Percentiles rank a stretch among this genome's conserved stretches.
Conservation (phyloP, 2,888 invertebrate species). For the Diadegma fenestrale region DNA sequence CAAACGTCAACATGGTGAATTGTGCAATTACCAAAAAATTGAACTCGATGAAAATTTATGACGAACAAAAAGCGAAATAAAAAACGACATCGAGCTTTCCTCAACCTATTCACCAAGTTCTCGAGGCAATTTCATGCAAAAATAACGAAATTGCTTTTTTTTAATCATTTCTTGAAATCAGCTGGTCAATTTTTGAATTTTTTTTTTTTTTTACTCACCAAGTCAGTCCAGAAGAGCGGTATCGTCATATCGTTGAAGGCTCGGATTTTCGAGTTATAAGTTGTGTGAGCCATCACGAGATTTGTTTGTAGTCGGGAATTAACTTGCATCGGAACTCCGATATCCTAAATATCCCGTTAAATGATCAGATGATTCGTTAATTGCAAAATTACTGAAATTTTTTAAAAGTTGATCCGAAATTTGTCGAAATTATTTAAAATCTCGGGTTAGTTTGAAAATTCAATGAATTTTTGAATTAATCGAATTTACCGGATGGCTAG, state of each 20-base stretch:
- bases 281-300: constrained; percentile 88
- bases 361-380: neutral
- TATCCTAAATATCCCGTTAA: constrained; percentile 83
- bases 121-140: neutral
- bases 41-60: too few species aligned
- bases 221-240: constrained; percentile 91
- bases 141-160: neutral
- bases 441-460: neutral
- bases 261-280: constrained; percentile 87
- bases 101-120: neutral
- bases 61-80: neutral
- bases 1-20: too few species aligned
- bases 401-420: neutral
- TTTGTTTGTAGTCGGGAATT: constrained; percentile 91
- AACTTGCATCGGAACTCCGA: constrained; percentile 89
- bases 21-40: too few species aligned
- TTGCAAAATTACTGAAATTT: neutral
- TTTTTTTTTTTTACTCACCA: constrained; percentile 85
- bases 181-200: neutral
- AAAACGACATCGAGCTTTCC: neutral
- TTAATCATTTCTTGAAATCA: neutral
- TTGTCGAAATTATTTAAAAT: neutral
- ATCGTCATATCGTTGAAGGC: constrained; percentile 88
- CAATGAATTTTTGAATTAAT: neutral
- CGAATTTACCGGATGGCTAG: neutral